A percentile compares a stretch with the other conserved stretches of the same genome.
Conservation (phyloP, 1,140 invertebrate genomes). For the Ephestia elutella region DNA sequence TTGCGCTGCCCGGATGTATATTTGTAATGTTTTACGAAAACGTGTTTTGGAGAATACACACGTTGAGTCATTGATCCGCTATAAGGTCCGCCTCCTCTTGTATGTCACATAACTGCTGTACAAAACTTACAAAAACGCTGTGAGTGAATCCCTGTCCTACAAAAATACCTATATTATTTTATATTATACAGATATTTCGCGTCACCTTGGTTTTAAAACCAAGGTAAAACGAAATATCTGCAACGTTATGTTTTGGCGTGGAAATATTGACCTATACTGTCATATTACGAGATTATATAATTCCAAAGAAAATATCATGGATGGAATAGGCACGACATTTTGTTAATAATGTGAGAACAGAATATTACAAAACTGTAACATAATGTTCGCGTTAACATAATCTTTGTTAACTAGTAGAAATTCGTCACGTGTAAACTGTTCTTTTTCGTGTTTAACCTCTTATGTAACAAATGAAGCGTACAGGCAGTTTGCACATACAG, state of each 20-base stretch:
- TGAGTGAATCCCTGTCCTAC: background rate
- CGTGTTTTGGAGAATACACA: background rate
- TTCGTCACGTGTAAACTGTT: background rate
- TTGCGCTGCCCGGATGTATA: background rate
- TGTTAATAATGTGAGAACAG: background rate
- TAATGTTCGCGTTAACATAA: background rate
- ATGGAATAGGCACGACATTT: background rate
- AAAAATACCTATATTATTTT: no score
- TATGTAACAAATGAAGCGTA: conserved; percentile 13
- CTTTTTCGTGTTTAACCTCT: conserved; percentile 5
- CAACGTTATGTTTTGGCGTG: background rate
- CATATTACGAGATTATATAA: background rate
- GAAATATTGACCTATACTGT: no score
- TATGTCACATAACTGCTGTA: no score
- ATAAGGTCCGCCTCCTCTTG: background rate
- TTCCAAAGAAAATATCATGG: background rate
- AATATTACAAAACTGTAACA: background rate
- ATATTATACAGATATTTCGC: no score
- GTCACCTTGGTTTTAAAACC: no score
- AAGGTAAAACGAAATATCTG: background rate
- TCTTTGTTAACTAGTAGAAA: background rate
- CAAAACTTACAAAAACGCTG: no score
- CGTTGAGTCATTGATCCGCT: background rate
- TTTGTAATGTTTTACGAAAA: background rate
- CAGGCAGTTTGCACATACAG: conserved; percentile 24